A percentile compares a stretch with the other conserved stretches of the same genome.
Conservation (phyloP, 2,113 vertebrate genomes). For the Cettia cetti region DNA sequence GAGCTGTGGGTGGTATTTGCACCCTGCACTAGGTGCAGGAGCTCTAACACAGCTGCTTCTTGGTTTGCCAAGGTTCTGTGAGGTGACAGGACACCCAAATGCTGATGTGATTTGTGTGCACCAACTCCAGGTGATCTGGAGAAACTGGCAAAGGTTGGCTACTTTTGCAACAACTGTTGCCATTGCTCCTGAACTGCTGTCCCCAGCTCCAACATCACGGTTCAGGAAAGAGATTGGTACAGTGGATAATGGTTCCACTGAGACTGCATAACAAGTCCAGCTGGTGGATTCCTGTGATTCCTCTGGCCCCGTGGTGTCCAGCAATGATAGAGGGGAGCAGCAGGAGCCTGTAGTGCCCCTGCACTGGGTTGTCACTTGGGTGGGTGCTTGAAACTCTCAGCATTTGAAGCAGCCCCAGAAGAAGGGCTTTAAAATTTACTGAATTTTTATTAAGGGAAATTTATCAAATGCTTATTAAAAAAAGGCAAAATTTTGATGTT, state of each 20-base stretch:
- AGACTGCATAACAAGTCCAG: background rate
- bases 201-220: background rate
- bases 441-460: background rate
- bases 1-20: background rate
- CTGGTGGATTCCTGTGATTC: background rate
- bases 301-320: accelerated
- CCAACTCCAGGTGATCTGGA: background rate
- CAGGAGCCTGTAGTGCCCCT: background rate
- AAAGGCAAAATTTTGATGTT: background rate
- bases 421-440: background rate
- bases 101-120: background rate
- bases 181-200: background rate
- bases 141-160: background rate
- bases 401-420: background rate
- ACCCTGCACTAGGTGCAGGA: background rate
- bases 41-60: background rate
- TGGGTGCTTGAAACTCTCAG: background rate
- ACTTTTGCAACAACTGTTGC: background rate
- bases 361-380: background rate
- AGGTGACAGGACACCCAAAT: background rate
- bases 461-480: background rate
- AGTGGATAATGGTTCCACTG: background rate
- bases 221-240: background rate
- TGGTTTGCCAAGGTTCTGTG: background rate
- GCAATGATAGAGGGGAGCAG: background rate